Conservation (phyloP, 2,888 invertebrate species). For the Zeuzera pyrina region DNA sequence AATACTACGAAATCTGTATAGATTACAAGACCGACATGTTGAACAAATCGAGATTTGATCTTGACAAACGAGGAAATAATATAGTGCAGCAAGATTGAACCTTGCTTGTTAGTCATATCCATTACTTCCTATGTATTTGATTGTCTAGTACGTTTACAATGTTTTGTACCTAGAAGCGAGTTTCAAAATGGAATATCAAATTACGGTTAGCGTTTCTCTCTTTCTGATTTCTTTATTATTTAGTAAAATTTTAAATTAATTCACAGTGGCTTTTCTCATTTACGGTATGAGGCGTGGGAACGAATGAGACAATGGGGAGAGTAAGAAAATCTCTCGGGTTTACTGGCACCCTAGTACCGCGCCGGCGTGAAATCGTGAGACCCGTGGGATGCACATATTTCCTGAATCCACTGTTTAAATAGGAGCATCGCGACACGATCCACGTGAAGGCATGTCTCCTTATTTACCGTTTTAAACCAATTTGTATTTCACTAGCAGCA, state of each 20-base stretch:
- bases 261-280: constrained; percentile 25
- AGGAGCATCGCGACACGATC: no score
- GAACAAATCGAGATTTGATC: constrained; percentile 27
- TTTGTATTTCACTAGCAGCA: constrained; percentile 14
- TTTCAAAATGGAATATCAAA: no score
- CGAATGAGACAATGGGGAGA: constrained; percentile 46
- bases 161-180: not conserved
- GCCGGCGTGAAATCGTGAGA: constrained; percentile 46
- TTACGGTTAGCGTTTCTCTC: no score
- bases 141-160: constrained; percentile 3
- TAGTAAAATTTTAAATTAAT: constrained; percentile 22
- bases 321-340: constrained; percentile 22
- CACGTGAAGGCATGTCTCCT: no score
- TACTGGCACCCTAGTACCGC: constrained; percentile 23
- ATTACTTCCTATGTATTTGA: constrained; percentile 29
- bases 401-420: constrained; percentile 20
- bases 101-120: constrained; percentile 29
- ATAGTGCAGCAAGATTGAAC: constrained; percentile 18
- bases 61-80: constrained; percentile 35
- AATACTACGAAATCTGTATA: constrained; percentile 14
- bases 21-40: constrained; percentile 21
- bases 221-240: no score
- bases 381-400: constrained; percentile 25
- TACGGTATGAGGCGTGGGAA: constrained; percentile 35
- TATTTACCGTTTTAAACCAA: no score